Evolutionary conservation across 1,140 invertebrate genomes (phyloP), one percentile per base, ranked within the genome.

Genomic region (Drosophila leontia): DNA sequence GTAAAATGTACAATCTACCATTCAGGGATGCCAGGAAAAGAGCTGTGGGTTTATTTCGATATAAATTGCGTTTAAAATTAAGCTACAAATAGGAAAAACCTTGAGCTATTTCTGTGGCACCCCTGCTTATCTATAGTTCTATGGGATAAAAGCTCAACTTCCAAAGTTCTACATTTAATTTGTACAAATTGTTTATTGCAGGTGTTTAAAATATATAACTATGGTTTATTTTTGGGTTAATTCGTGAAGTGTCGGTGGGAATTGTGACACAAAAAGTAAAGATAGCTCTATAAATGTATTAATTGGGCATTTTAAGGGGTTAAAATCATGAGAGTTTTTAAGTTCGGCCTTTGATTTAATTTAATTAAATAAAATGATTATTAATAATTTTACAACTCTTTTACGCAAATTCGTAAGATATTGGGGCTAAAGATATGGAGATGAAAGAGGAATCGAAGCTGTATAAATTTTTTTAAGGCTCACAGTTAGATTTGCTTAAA

Each of bases 111-210:
- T 56, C 19, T n/a, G 2, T 37, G 53, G 19, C 53, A 11, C 8
- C 13, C 35, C 53, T 39, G 53, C 11, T 6, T 8, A 39, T 39
- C 34, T 55, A 37, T 45, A 48, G 39, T 70, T 75, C 48, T 60
- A 64, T 63, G 60, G 63, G 56, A 77, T 87, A 88, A 80, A 83
- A 71, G 76, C 83, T 83, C 68, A 74, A 88, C 58, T 62, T 48
- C 29, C 47, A 64, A 75, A 75, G 42, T 72, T 62, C 56, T 74
- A 83, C 57, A 44, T 59, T 35, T 23, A 76, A 50, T 63, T 48
- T 70, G 34, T 68, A 50, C 37, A 44, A 70, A 70, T 58, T 70
- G 57, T 17, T 72, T 41, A 60, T 83, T 79, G 50, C 39, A 53
- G 55, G 75, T 82, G 76, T 32, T 59, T 59, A 29, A 37, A 41